Conservation (phyloP, 2,113 vertebrate genomes). For the Corythaixoides concolor region DNA sequence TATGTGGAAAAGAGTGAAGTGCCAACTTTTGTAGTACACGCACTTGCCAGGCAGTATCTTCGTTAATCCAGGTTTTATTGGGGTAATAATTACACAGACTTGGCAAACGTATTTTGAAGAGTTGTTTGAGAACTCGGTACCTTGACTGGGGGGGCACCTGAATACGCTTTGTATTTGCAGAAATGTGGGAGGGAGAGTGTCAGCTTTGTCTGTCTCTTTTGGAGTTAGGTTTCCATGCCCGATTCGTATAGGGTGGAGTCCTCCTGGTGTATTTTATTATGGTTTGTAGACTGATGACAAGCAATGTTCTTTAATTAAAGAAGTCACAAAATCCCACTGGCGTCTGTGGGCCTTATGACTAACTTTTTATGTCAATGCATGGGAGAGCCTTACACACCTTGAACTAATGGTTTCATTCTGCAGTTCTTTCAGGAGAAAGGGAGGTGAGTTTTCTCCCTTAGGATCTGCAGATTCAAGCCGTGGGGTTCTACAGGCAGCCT, state of each 20-base stretch:
- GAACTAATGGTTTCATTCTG: not conserved
- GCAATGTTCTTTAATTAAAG: constrained; percentile 29
- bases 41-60: not conserved
- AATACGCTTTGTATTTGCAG: fast-evolving
- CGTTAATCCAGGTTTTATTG: not conserved
- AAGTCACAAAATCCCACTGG: not conserved
- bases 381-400: not conserved
- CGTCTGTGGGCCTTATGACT: not conserved
- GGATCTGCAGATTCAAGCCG: not conserved
- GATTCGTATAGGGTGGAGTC: not conserved
- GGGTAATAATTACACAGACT: not conserved
- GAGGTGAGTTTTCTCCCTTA: not conserved
- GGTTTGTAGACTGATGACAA: not conserved
- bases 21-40: not conserved
- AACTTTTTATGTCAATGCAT: not conserved
- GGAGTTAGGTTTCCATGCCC: not conserved
- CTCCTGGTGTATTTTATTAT: not conserved
- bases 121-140: not conserved
- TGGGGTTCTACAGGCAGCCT: not conserved
- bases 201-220: not conserved
- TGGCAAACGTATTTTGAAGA: not conserved
- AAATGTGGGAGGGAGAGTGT: fast-evolving
- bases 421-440: not conserved
- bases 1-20: not conserved
- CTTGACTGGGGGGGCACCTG: not conserved